Evolutionary conservation across 2,888 invertebrate species (phyloP), one percentile per base, ranked within the genome.

Genomic region (Troides helena): DNA sequence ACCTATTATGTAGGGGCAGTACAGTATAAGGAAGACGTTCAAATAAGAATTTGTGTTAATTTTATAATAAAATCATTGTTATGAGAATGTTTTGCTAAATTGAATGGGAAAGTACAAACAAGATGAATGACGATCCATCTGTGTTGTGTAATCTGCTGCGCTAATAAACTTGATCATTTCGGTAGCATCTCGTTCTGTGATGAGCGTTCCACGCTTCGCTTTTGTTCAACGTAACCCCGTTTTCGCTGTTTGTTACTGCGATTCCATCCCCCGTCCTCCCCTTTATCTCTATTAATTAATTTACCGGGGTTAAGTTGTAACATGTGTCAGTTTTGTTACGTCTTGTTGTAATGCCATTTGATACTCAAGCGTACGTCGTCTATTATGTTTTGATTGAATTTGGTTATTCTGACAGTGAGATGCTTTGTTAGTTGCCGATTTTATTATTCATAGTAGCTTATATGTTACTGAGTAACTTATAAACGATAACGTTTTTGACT

Each of bases 131-230:
- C 57, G 59, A 56, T 25, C 30, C 39, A 39, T 43, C 65, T 18
- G 39, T 56, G 30, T 62, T 69, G 61, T 69, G 17, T 43, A 61
- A 43, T 53, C 57, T 46, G 43, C 43, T 64, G 61, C 61, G 56
- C 69, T 69, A 69, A 69, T 69, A 69, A 69, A 61, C 56, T 69
- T 69, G 69, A 65, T 69, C 61, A 69, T 65, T 69, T 69, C 60
- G 60, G 18, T 8, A 36, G 60, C 60, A 39, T n/a, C 65, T 43
- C 21, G 43, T 65, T 43, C 43, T 53, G 59, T 61, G 64, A 68
- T 61, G 65, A 65, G 65, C 25, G 56, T 62, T 65, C 65, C 61
- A 65, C 61, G 65, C 57, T 8, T n/a, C 64, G 53, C 68, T 65
- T n/a, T 69, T 69, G 69, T 69, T 65, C 39, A 43, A 23, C 25